A percentile compares a stretch with the other conserved stretches of the same genome.
phyloP scores from a whole-genome alignment of 2,113 vertebrate genomes.

The Tylochromis polylepis region DNA sequence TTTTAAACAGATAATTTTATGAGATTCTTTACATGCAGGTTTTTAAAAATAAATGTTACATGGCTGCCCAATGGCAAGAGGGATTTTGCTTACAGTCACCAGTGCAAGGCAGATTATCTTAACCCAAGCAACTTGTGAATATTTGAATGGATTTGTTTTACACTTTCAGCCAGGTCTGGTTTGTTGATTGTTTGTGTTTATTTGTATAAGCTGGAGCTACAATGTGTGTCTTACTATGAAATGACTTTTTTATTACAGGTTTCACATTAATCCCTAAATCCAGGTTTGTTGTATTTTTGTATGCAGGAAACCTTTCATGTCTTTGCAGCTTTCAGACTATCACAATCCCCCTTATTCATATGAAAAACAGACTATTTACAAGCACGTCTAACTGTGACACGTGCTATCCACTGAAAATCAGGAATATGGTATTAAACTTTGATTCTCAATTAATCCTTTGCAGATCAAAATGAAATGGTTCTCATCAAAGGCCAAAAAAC shows the following conservation, averaged over 20 bases:
- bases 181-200: conserved; percentile 28
- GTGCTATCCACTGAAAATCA: not conserved
- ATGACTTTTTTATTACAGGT: conserved; percentile 12
- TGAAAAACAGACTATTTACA: not conserved
- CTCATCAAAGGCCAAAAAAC: not conserved
- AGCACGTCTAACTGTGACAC: not conserved
- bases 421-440: not conserved
- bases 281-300: conserved; percentile 2
- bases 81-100: not conserved
- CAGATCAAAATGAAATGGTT: not conserved
- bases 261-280: not conserved
- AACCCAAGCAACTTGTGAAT: not conserved
- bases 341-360: not conserved
- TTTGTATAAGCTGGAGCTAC: conserved; percentile 54
- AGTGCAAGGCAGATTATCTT: not conserved
- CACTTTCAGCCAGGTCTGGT: conserved; percentile 25
- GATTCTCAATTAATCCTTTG: not conserved
- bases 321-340: not conserved
- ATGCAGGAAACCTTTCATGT: not conserved
- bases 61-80: not conserved
- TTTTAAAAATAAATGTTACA: not conserved
- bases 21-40: not conserved
- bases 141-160: conserved; percentile 15
- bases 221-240: conserved; percentile 26
- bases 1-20: not conserved